Evolutionary conservation across 1,140 invertebrate genomes (phyloP).

Genomic region (Drosophila ananassae): DNA sequence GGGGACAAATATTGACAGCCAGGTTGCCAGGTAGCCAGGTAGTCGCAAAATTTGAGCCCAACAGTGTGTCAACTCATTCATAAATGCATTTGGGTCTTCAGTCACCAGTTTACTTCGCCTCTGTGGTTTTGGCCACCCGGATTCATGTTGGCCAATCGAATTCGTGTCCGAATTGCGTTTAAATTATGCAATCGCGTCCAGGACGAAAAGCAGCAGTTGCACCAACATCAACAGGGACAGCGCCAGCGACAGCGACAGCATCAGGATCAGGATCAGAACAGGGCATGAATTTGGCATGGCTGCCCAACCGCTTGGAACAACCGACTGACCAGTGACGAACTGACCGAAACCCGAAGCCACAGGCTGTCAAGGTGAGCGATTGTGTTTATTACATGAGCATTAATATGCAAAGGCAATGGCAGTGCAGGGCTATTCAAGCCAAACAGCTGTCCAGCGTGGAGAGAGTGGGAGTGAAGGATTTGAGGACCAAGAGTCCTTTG

Average conservation of each 20-base stretch:
- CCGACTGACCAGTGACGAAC: slow-evolving; percentile 42
- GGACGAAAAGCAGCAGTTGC: neutral
- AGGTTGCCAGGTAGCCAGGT: slow-evolving; percentile 1
- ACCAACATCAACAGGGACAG: neutral
- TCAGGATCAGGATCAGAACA: slow-evolving; percentile 1
- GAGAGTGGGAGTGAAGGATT: slow-evolving; percentile 29
- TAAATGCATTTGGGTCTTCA: slow-evolving; percentile 50
- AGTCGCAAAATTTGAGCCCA: slow-evolving; percentile 41
- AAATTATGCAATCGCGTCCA: slow-evolving; percentile 50
- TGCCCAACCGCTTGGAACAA: slow-evolving; percentile 51
- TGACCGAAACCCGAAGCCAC: slow-evolving; percentile 37
- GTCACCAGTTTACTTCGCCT: slow-evolving; percentile 5
- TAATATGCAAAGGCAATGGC: slow-evolving; percentile 48
- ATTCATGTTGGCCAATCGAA: slow-evolving; percentile 38
- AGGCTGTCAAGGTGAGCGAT: slow-evolving; percentile 60
- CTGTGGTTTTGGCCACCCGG: slow-evolving; percentile 10
- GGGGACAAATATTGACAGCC: slow-evolving; percentile 43
- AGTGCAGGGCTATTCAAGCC: neutral
- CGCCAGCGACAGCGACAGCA: neutral
- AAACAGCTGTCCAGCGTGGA: neutral
- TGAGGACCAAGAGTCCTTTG: slow-evolving; percentile 19
- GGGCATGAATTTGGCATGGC: slow-evolving; percentile 54
- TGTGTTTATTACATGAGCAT: slow-evolving; percentile 64
- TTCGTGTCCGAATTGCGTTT: slow-evolving; percentile 57
- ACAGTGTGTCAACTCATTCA: slow-evolving; percentile 56